A percentile compares a stretch with the other conserved stretches of the same genome.
Evolutionary conservation across 2,888 invertebrate species (phyloP).

Genomic region (Orchestes rusci): DNA sequence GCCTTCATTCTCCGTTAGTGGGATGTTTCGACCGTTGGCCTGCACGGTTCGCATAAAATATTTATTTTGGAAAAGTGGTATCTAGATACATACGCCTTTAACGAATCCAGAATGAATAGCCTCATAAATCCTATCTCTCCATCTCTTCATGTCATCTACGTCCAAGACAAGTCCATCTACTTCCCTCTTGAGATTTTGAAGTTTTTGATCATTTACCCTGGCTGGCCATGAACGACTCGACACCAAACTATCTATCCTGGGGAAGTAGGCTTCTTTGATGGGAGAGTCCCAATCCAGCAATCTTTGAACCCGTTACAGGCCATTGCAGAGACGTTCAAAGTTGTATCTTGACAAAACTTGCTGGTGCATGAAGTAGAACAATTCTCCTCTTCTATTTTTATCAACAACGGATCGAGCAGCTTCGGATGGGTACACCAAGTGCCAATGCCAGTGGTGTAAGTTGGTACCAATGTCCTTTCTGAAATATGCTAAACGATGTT

Average conservation of each 20-base stretch:
- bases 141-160: constrained; percentile 64
- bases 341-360: constrained; percentile 62
- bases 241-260: constrained; percentile 72
- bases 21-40: constrained; percentile 54
- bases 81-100: constrained; percentile 35
- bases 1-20: constrained; percentile 59
- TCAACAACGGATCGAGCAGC: constrained; percentile 55
- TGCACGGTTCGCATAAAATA: not conserved
- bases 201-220: constrained; percentile 50
- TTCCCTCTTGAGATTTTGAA: constrained; percentile 59
- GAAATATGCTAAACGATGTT: constrained; percentile 77
- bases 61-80: too few relatives aligned
- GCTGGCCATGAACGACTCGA: constrained; percentile 68
- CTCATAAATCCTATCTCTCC: constrained; percentile 66
- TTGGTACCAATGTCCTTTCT: constrained; percentile 80
- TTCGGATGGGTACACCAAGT: constrained; percentile 77
- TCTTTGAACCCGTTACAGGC: constrained; percentile 54
- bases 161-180: constrained; percentile 60
- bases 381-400: constrained; percentile 71
- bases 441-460: constrained; percentile 90
- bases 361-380: constrained; percentile 76
- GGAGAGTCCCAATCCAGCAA: constrained; percentile 60
- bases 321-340: constrained; percentile 67
- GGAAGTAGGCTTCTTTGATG: constrained; percentile 74
- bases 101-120: constrained; percentile 61